Percentiles rank a stretch among this genome's conserved stretches.
Conservation (phyloP, 2,888 invertebrate genomes). For the Pseudanteris insignis region DNA sequence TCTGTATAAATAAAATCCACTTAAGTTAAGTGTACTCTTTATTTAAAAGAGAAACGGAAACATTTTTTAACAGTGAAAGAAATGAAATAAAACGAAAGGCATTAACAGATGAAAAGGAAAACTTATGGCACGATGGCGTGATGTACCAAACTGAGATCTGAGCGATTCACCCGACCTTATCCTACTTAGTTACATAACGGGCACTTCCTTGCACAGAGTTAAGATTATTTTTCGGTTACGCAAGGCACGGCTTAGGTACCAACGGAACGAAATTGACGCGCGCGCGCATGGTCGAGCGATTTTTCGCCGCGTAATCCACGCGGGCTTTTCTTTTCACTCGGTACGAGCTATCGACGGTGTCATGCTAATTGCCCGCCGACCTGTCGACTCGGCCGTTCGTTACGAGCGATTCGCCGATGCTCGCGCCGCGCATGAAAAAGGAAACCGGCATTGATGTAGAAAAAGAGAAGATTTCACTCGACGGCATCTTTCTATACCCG, state of each 20-base stretch:
- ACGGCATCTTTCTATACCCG: slow-evolving; percentile 34
- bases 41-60: too few species aligned
- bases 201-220: too few species aligned
- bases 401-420: slow-evolving; percentile 19
- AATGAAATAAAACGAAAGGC: too few species aligned
- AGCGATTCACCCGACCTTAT: slow-evolving; percentile 40
- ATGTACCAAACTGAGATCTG: too few species aligned
- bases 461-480: slow-evolving; percentile 43
- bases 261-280: too few species aligned
- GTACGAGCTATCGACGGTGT: slow-evolving; percentile 1
- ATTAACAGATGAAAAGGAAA: too few species aligned
- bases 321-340: not conserved
- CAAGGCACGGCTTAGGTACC: slow-evolving; percentile 10
- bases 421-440: slow-evolving; percentile 10
- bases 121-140: too few species aligned
- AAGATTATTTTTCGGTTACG: slow-evolving; percentile 20
- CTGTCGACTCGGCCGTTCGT: slow-evolving; percentile 10
- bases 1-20: too few species aligned
- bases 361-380: slow-evolving; percentile 22
- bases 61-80: too few species aligned
- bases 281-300: too few species aligned
- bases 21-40: too few species aligned
- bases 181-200: slow-evolving; percentile 38
- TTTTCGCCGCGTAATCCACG: too few species aligned
- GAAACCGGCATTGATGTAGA: slow-evolving; percentile 24